A percentile compares a stretch with the other conserved stretches of the same genome.
Conservation (phyloP, 2,888 invertebrate genomes). For the Emesis russula region DNA sequence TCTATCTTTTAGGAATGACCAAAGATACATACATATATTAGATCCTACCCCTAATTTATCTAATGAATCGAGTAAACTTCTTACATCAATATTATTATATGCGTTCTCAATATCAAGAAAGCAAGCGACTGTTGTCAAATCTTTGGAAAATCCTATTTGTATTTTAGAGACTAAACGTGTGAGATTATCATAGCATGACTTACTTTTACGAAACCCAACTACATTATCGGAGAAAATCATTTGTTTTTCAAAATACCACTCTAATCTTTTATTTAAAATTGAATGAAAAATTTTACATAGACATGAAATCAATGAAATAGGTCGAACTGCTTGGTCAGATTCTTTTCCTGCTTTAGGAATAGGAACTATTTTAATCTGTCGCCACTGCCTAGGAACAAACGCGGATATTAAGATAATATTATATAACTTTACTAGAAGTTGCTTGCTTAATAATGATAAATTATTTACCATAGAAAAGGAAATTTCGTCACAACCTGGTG, state of each 20-base stretch:
- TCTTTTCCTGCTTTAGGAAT: constrained; percentile 16
- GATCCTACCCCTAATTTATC: constrained; percentile 64
- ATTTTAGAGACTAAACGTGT: constrained; percentile 42
- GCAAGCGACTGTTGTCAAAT: constrained; percentile 47
- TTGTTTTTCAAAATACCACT: constrained; percentile 63
- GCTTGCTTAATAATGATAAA: constrained; percentile 35
- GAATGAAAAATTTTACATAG: constrained; percentile 55
- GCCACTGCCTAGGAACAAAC: constrained; percentile 21
- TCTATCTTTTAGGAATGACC: constrained; percentile 66
- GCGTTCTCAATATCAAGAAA: constrained; percentile 43
- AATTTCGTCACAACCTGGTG: constrained; percentile 45
- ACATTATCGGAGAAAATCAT: constrained; percentile 34
- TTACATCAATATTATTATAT: constrained; percentile 59
- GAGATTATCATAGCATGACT: constrained; percentile 52
- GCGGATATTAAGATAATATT: not conserved
- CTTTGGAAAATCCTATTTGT: constrained; percentile 54
- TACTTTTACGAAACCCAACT: constrained; percentile 38
- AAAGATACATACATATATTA: constrained; percentile 76
- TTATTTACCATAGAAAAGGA: constrained; percentile 27
- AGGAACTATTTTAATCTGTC: not conserved
- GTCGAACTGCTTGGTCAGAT: not conserved
- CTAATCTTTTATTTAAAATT: constrained; percentile 50
- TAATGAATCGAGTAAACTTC: constrained; percentile 33
- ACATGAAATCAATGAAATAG: constrained; percentile 25
- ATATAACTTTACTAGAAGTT: constrained; percentile 1